Base-by-base conservation (phyloP, 2,888 invertebrate species). In the Lycophotia porphyrea region DNA sequence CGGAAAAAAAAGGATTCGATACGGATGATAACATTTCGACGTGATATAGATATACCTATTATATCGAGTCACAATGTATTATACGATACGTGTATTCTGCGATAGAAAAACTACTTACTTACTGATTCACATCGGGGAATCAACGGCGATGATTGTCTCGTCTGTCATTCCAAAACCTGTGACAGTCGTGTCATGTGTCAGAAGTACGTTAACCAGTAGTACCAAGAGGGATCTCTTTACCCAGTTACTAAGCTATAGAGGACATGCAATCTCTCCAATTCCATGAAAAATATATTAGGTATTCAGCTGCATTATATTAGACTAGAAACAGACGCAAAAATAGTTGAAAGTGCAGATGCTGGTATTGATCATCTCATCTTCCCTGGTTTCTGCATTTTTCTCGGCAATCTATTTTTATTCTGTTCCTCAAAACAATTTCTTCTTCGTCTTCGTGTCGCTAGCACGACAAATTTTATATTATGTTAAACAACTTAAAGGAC, bases 1-100 rank as follows among this genome's bases (percentile, higher is more conserved):
- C 49, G 67, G 63, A 71, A n/a, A n/a, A n/a, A n/a, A 13, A 88
- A 81, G 76, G 81, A 36, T 86, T 88, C 69, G 81, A 87, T 69
- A 78, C 39, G 74, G 78, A 74, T 76, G 75, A 86, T 77, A 81
- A 81, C 71, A 73, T 58, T 34, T 75, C 7, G 47, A 70, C 65
- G 55, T n/a, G 77, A 63, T 47, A 74, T 71, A 24, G 72, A 60
- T 52, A 70, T 69, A 58, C 31, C 34, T 55, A 0, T 52, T 68
- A 70, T 47, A 44, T 44, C 60, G 47, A 76, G 42, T 34, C 49
- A 42, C 58, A 78, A 27, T 13, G 61, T 72, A 72, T n/a, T 58
- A 72, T 49, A 34, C 42, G 63, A 80, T 76, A 77, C 42, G 64
- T 27, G 24, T 71, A 72, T 58, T 78, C 27, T 66, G 24, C 4